Conservation (phyloP, 1,140 invertebrate species). For the Zaprionus lachaisei region DNA sequence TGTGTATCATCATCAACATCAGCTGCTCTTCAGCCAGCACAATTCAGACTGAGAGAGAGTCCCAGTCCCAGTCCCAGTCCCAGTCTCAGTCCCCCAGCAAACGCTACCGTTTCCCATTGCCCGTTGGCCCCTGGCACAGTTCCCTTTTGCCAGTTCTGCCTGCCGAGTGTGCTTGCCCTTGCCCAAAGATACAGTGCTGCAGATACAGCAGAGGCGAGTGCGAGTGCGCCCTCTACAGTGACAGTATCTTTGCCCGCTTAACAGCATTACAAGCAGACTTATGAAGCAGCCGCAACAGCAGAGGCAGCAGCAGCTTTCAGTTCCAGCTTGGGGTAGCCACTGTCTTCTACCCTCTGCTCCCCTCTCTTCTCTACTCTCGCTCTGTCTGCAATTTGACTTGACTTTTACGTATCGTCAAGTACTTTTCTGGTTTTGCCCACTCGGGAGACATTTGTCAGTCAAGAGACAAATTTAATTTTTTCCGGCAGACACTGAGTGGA, state of each 20-base stretch:
- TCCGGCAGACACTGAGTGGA: conserved; percentile 32
- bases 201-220: conserved; percentile 52
- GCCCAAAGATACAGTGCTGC: conserved; percentile 70
- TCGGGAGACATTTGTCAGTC: conserved; percentile 84
- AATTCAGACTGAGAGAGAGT: conserved; percentile 27
- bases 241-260: conserved; percentile 83
- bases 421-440: conserved; percentile 81
- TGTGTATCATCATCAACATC: conserved; percentile 83
- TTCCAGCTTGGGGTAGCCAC: neutral
- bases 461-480: conserved; percentile 84
- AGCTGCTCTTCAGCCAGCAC: conserved; percentile 74
- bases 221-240: conserved; percentile 68
- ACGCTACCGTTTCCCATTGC: conserved; percentile 33
- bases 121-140: conserved; percentile 45
- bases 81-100: conserved; percentile 1
- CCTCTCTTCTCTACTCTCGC: neutral
- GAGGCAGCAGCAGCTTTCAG: conserved; percentile 19
- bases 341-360: neutral
- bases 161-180: conserved; percentile 21
- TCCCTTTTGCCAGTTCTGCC: neutral
- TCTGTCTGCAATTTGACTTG: conserved; percentile 76
- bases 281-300: conserved; percentile 39
- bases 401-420: conserved; percentile 84
- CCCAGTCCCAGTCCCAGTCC: conserved; percentile 4
- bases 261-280: conserved; percentile 84